Base-by-base conservation (phyloP, 2,888 invertebrate species). In the Alentia gelatinosa region DNA sequence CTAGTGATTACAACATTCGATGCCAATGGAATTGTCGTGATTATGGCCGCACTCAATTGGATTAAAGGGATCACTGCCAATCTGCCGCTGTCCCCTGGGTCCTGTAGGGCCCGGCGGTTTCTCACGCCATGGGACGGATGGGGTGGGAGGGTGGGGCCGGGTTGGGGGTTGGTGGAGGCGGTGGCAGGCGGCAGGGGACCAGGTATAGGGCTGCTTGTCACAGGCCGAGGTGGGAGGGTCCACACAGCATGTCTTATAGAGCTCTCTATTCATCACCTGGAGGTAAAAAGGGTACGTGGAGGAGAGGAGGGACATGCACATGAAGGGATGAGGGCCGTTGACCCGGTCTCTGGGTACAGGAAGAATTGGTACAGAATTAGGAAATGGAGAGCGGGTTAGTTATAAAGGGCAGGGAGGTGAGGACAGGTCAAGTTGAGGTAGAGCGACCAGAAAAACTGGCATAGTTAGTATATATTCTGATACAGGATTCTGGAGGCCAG, bases 21-120 rank as follows among this genome's bases (percentile, higher is more conserved):
- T 86, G 86, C 86, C 86, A 86, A 86, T 86, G 86, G 86, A 86
- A 86, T 86, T 86, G 86, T 86, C 86, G 86, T 86, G 86, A 86
- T 86, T 86, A 86, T 86, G 86, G 86, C 47, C 86, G 86, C 86
- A 86, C 86, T 86, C 86, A 86, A 86, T 86, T 86, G 47, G 30
- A 86, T 86, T 86, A 86, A 86, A 86, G 86, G 42, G 86, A 86
- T 86, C 86, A 47, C 47, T 86, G 86, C 86, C 86, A 86, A 50
- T 86, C 42, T 26, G 30, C 47, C 33, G 47, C 50, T 50, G 86
- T 86, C 86, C 86, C 86, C 42, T 42, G 86, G 86, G 86, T 86
- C 86, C 47, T 35, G 33, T 50, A 42, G 42, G 33, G 33, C 86
- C 86, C 12, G 50, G 4, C 42, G 42, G 5, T 50, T 86, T 84